Percentiles rank a stretch among this genome's conserved stretches.
Evolutionary conservation across 2,888 invertebrate genomes (phyloP).

Genomic region (Catocala sponsa): DNA sequence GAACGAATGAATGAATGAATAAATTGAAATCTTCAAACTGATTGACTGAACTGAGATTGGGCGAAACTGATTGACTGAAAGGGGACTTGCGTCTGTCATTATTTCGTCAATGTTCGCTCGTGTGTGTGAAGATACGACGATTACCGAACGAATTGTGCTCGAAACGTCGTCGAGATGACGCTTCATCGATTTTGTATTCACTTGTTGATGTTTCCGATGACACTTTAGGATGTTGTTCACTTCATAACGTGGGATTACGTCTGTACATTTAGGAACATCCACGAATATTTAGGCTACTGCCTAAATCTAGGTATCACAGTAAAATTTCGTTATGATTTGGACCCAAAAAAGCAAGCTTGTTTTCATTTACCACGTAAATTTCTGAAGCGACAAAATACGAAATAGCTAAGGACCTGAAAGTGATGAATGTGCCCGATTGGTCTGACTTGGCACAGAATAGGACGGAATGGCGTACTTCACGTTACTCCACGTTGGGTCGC

Average conservation of each 20-base stretch:
- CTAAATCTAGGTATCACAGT: too few relatives aligned
- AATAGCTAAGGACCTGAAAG: too few relatives aligned
- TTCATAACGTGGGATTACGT: background rate
- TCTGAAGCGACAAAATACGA: too few relatives aligned
- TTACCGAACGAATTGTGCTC: conserved; percentile 39
- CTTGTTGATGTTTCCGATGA: conserved; percentile 28
- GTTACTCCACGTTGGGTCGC: too few relatives aligned
- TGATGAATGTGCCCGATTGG: too few relatives aligned
- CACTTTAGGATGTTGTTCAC: conserved; percentile 5
- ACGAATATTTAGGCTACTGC: too few relatives aligned
- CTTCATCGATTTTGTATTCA: conserved; percentile 20
- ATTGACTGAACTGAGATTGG: conserved; percentile 36
- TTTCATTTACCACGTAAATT: too few relatives aligned
- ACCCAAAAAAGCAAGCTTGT: too few relatives aligned
- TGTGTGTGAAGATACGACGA: conserved; percentile 51
- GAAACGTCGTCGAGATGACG: conserved; percentile 31
- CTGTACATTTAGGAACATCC: too few relatives aligned
- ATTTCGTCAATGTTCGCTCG: conserved; percentile 53
- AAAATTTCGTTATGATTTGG: too few relatives aligned
- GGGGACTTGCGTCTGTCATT: conserved; percentile 42
- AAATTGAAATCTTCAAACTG: conserved; percentile 47
- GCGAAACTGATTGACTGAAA: conserved; percentile 40
- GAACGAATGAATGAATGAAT: conserved; percentile 34
- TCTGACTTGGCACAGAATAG: too few relatives aligned
- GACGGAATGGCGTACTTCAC: too few relatives aligned